These are phyloP conservation scores for Acleris emargana DNA, from an alignment of 2,888 invertebrate genomes.

Conservation along the genomic window DNA sequence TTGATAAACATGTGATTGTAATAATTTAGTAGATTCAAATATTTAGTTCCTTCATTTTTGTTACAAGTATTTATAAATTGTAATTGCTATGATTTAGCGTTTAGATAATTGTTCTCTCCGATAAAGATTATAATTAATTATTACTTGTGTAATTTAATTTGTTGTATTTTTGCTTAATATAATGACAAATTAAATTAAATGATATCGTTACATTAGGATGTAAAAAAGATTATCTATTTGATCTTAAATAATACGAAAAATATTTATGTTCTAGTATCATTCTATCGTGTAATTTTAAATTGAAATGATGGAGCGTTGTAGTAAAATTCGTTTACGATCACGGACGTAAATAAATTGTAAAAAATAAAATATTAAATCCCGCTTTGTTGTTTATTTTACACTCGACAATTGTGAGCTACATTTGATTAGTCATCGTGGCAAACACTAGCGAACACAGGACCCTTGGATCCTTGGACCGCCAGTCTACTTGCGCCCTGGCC, in stretches of 20 bases:
- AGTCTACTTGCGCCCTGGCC: no score
- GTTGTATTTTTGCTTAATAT: constrained; percentile 80
- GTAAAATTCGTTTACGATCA: constrained; percentile 82
- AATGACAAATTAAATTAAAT: constrained; percentile 80
- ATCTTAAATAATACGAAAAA: constrained; percentile 82
- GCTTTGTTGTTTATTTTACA: constrained; percentile 67
- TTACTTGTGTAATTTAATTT: constrained; percentile 81
- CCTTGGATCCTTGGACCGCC: no score
- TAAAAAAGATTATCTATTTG: constrained; percentile 84
- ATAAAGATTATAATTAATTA: constrained; percentile 75
- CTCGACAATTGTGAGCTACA: no score
- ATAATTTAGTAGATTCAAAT: constrained; percentile 74
- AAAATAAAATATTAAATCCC: constrained; percentile 81
- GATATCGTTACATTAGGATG: constrained; percentile 82
- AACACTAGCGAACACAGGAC: no score
- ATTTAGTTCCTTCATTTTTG: constrained; percentile 82
- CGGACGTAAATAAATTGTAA: constrained; percentile 82
- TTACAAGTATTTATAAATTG: constrained; percentile 78
- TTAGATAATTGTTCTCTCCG: constrained; percentile 78
- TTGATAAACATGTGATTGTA: constrained; percentile 76
- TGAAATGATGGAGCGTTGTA: constrained; percentile 78
- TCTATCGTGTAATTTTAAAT: constrained; percentile 77
- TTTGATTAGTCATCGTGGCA: no score
- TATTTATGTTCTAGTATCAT: constrained; percentile 84
- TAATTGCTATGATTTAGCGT: constrained; percentile 72